phyloP scores from a whole-genome alignment of 2,888 invertebrate species.

The Eretmocerus hayati region DNA sequence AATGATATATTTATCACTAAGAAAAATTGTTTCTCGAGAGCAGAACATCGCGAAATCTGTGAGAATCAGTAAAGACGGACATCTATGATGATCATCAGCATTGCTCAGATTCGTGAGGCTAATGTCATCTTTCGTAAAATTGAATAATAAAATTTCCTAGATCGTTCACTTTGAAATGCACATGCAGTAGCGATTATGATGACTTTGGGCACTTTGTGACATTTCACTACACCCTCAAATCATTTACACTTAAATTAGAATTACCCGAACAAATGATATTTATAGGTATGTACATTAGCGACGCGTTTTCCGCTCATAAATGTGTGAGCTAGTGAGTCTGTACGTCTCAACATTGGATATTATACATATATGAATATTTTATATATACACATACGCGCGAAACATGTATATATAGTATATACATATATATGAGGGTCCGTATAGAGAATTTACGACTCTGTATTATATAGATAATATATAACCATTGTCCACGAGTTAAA shows the following conservation, averaged over 20 bases:
- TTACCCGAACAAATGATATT: constrained; percentile 39
- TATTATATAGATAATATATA: constrained; percentile 21
- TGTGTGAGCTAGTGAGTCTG: constrained; percentile 30
- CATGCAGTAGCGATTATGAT: constrained; percentile 35
- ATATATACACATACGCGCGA: constrained; percentile 25
- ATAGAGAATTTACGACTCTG: constrained; percentile 26
- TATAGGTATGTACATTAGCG: constrained; percentile 37
- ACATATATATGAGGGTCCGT: constrained; percentile 19
- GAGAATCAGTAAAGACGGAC: no score
- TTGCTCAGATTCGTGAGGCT: no score
- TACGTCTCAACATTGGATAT: constrained; percentile 33
- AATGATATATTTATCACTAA: no score
- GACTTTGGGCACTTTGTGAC: constrained; percentile 44
- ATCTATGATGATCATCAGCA: no score
- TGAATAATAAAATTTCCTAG: constrained; percentile 2
- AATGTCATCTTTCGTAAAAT: no score
- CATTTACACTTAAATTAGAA: constrained; percentile 38
- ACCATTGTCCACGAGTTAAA: constrained; percentile 14
- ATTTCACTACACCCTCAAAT: constrained; percentile 45
- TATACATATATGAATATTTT: constrained; percentile 28
- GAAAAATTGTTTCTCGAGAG: no score
- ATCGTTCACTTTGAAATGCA: constrained; percentile 26
- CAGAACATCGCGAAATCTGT: no score
- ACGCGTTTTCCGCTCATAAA: constrained; percentile 25
- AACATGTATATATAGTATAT: constrained; percentile 26